phyloP scores from a whole-genome alignment of 2,888 invertebrate species.

The Horisme vitalbata region DNA sequence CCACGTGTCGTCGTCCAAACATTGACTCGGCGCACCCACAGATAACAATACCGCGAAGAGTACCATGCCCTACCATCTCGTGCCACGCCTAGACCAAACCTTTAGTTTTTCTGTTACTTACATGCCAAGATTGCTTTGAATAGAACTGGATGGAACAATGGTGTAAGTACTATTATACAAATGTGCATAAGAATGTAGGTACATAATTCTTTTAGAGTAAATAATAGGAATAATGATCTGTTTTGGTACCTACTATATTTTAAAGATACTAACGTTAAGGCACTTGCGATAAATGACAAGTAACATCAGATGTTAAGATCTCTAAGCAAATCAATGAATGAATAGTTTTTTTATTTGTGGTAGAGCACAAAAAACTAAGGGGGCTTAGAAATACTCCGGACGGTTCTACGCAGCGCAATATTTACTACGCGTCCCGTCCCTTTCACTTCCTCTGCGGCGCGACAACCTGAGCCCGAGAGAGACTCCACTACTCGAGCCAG shows the following conservation, averaged over 20 bases:
- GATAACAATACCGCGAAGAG: slow-evolving; percentile 69
- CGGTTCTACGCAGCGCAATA: slow-evolving; percentile 72
- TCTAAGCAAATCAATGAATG: slow-evolving; percentile 64
- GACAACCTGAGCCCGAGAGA: slow-evolving; percentile 75
- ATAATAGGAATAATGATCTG: too few species aligned
- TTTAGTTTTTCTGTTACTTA: slow-evolving; percentile 12
- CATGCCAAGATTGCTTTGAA: slow-evolving; percentile 4
- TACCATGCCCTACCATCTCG: slow-evolving; percentile 43
- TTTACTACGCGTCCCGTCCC: slow-evolving; percentile 81
- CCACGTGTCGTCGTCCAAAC: slow-evolving; percentile 48
- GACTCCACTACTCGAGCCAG: slow-evolving; percentile 51
- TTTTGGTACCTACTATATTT: too few species aligned
- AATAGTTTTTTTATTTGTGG: slow-evolving; percentile 66
- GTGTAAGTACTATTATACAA: too few species aligned
- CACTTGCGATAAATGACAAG: neutral
- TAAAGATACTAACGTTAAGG: too few species aligned
- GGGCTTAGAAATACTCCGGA: slow-evolving; percentile 68
- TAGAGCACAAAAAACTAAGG: slow-evolving; percentile 64
- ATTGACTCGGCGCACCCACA: slow-evolving; percentile 54
- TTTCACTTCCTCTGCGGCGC: slow-evolving; percentile 81
- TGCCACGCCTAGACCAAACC: slow-evolving; percentile 22
- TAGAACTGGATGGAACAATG: too few species aligned
- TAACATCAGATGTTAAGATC: slow-evolving; percentile 22
- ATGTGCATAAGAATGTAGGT: too few species aligned
- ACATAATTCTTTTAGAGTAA: too few species aligned